These are phyloP conservation scores for Tipula unca DNA, from an alignment of 2,888 invertebrate genomes.

Conservation along the genomic window DNA sequence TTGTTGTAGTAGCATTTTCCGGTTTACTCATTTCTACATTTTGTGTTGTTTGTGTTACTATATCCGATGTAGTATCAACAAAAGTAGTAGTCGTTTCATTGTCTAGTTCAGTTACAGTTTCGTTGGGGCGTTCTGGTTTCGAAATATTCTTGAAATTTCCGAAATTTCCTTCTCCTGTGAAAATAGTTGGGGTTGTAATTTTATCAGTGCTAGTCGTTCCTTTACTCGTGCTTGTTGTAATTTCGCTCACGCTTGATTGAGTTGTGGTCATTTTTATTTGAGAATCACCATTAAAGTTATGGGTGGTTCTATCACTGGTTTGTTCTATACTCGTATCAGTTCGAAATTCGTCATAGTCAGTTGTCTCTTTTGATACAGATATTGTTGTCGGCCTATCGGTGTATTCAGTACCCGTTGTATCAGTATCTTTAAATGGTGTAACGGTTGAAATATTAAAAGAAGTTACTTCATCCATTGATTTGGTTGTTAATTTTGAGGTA, in stretches of 20 bases:
- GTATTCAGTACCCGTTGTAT: neutral
- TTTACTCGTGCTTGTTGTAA: neutral
- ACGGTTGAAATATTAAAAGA: neutral
- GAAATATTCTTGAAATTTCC: neutral
- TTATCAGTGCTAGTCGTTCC: neutral
- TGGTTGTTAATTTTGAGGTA: neutral
- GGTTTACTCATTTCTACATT: neutral
- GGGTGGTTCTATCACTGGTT: neutral
- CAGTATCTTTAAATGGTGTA: neutral
- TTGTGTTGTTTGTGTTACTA: neutral
- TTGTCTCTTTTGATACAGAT: neutral
- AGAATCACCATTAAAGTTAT: neutral
- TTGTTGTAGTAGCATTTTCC: neutral
- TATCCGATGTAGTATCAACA: neutral
- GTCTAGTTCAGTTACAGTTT: neutral
- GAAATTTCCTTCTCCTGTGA: neutral
- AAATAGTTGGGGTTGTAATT: neutral
- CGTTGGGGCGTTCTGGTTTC: neutral
- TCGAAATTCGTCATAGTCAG: neutral
- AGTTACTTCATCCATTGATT: neutral
- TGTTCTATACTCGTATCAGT: neutral
- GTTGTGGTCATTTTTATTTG: neutral
- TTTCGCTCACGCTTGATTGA: neutral
- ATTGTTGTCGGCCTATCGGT: neutral
- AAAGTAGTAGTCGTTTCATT: neutral